A percentile compares a stretch with the other conserved stretches of the same genome.
Conservation (phyloP, 2,888 invertebrate species). For the Craniophora ligustri region DNA sequence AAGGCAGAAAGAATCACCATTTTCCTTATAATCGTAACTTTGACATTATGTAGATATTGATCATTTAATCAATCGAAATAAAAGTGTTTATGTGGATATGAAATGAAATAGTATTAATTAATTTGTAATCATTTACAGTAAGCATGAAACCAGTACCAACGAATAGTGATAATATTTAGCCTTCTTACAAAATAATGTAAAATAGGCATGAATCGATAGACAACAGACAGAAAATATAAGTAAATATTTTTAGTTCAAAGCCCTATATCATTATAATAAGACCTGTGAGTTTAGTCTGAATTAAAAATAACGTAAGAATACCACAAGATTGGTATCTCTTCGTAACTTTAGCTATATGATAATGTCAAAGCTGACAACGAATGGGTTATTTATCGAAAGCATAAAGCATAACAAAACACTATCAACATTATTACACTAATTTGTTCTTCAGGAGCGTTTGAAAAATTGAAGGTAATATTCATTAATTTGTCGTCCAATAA, state of each 20-base stretch:
- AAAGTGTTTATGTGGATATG: not conserved
- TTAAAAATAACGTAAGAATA: slow-evolving; percentile 24
- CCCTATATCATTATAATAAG: slow-evolving; percentile 12
- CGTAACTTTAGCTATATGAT: no score
- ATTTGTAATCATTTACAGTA: no score
- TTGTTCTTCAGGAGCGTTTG: slow-evolving; percentile 25
- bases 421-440: slow-evolving; percentile 28
- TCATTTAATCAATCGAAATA: slow-evolving; percentile 41
- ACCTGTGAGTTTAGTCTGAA: slow-evolving; percentile 11
- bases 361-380: slow-evolving; percentile 1
- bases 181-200: not conserved
- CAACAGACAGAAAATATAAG: not conserved
- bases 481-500: slow-evolving; percentile 50
- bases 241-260: slow-evolving; percentile 5
- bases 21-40: no score
- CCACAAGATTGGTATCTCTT: slow-evolving; percentile 21
- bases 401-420: slow-evolving; percentile 24
- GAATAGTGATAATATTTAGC: not conserved
- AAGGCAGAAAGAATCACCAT: slow-evolving; percentile 30
- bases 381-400: slow-evolving; percentile 1
- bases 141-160: no score
- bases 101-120: no score
- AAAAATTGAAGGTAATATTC: slow-evolving; percentile 46
- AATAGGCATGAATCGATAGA: not conserved
- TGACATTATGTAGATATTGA: slow-evolving; percentile 51